Evolutionary conservation across 1,140 invertebrate species (phyloP), one percentile per base, ranked within the genome.

Genomic region (Papilio polytes): DNA sequence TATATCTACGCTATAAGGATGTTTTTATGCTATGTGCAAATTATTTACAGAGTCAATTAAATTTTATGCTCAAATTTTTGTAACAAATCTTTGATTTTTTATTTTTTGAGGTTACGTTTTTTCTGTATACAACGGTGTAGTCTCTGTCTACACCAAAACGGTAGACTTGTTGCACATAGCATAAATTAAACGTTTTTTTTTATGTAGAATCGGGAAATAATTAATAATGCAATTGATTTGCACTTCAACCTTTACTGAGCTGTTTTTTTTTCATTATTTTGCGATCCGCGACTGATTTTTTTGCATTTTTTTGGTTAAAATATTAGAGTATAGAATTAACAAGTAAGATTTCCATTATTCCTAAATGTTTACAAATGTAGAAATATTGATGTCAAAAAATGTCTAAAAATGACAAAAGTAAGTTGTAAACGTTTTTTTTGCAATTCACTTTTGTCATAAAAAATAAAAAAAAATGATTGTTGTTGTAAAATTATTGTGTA

Each of bases 41-140:
- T 53, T 77, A 26, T 53, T 77, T 77, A 77, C 51, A n/a, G 51
- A 80, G 26, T 73, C 44, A 74, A 59, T 59, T 59, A 59, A 31
- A 53, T 4, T 12, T 26, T 26, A 51, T 74, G 36, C 72, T 74
- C 41, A 74, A 74, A 44, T 20, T 44, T 59, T 59, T 8, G 56
- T 20, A 59, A 1, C 4, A 1, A 56, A 56, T 0, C 12, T n/a
- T 59, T 59, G 36, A 41, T 59, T 59, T 59, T 59, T 59, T 20
- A 10, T 0, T 51, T 51, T 51, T 51, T 18, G 46, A 48, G 13
- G 10, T 48, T 48, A 48, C 13, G 6, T 51, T 51, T 51, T 15
- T 51, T 4, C 3, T 51, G 48, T 6, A 51, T 46, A 46, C 13
- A 3, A 15, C 12, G 12, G 3, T 56, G 53, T 6, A n/a, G n/a